Conservation (phyloP, 1,140 invertebrate species). For the Muscidifurax raptorellus region DNA sequence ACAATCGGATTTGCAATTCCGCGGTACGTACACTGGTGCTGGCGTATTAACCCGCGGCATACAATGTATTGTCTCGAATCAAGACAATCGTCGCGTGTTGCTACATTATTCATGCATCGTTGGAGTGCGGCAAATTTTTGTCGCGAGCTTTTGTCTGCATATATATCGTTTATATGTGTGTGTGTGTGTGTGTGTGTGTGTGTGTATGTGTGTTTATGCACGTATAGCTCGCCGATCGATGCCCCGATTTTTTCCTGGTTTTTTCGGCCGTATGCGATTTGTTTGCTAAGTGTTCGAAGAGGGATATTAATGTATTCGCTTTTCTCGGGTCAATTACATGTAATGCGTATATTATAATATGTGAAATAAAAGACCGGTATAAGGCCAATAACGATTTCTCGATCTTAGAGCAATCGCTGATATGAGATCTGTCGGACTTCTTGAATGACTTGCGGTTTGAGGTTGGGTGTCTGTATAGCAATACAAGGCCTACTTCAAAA, state of each 20-base stretch:
- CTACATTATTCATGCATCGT: conserved; percentile 23
- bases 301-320: background rate
- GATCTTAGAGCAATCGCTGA: conserved; percentile 1
- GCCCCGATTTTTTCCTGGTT: background rate
- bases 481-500: background rate
- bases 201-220: too few relatives aligned
- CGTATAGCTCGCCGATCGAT: background rate
- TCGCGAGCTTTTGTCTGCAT: background rate
- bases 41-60: background rate
- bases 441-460: background rate
- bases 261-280: background rate
- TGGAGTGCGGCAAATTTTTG: conserved; percentile 20
- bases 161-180: too few relatives aligned
- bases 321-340: background rate
- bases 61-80: background rate
- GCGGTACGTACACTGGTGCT: background rate
- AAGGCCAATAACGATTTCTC: background rate
- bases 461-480: background rate
- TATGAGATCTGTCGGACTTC: background rate
- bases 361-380: too few relatives aligned
- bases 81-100: background rate
- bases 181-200: too few relatives aligned
- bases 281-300: background rate
- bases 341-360: background rate
- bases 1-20: conserved; percentile 25